Percentiles rank a stretch among this genome's conserved stretches.
Conservation (phyloP, 2,888 invertebrate genomes). For the Athalia circularis region DNA sequence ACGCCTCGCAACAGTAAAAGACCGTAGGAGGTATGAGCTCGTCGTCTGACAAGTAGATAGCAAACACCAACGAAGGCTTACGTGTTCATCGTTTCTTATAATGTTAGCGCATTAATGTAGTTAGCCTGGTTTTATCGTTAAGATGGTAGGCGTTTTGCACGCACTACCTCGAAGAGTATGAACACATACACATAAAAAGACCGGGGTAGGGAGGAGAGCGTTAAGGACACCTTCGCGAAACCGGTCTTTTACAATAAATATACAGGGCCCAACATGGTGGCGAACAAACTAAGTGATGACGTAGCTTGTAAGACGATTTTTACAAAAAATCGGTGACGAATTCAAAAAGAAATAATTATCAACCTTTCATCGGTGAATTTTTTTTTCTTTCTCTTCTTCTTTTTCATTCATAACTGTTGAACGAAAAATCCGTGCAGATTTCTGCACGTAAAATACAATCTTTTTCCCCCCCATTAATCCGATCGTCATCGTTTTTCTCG, state of each 20-base stretch:
- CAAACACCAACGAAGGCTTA: constrained; percentile 35
- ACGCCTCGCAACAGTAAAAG: constrained; percentile 28
- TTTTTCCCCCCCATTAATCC: too few species aligned
- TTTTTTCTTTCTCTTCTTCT: constrained; percentile 5
- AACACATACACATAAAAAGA: not conserved
- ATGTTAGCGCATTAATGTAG: constrained; percentile 23
- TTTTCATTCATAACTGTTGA: too few species aligned
- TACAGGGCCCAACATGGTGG: constrained; percentile 36
- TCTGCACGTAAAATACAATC: too few species aligned
- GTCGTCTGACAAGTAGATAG: constrained; percentile 13
- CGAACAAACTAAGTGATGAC: constrained; percentile 65
- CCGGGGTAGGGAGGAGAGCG: constrained; percentile 10
- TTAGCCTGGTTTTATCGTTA: constrained; percentile 15
- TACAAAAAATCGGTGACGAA: not conserved
- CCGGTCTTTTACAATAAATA: constrained; percentile 35
- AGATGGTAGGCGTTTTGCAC: not conserved
- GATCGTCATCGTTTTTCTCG: too few species aligned
- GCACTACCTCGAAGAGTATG: not conserved
- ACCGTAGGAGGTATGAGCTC: constrained; percentile 32
- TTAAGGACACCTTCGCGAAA: constrained; percentile 35
- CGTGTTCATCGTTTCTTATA: constrained; percentile 21
- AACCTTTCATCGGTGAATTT: not conserved
- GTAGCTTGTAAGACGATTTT: constrained; percentile 50
- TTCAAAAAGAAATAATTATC: not conserved
- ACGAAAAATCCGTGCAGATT: too few species aligned